Percentiles rank a stretch among this genome's conserved stretches.
Evolutionary conservation across 2,888 invertebrate genomes (phyloP).

Genomic region (Pollenia angustigena): DNA sequence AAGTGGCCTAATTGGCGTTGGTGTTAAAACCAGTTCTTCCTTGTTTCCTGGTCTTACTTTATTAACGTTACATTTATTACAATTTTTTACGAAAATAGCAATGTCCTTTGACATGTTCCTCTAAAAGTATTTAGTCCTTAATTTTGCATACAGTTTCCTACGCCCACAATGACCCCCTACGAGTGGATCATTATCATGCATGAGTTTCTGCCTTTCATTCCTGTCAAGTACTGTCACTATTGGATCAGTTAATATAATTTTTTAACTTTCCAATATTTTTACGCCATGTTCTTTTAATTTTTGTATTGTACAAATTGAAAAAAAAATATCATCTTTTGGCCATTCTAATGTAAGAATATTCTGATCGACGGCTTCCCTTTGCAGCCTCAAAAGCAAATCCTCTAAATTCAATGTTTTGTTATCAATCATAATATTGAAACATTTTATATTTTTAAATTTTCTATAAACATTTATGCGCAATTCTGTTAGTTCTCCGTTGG

Average conservation of each 20-base stretch:
- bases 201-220: constrained; percentile 9
- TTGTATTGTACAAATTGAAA: constrained; percentile 21
- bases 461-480: constrained; percentile 36
- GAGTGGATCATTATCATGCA: constrained; percentile 39
- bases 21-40: constrained; percentile 58
- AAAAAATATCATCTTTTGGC: constrained; percentile 37
- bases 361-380: neutral
- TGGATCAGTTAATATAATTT: constrained; percentile 36
- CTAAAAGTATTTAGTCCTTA: constrained; percentile 53
- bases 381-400: constrained; percentile 28
- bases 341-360: constrained; percentile 21
- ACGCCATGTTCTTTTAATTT: constrained; percentile 7
- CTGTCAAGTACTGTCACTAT: constrained; percentile 10
- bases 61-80: constrained; percentile 56
- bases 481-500: neutral
- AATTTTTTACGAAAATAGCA: constrained; percentile 43
- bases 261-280: constrained; percentile 1
- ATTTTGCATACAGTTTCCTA: constrained; percentile 15
- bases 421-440: constrained; percentile 26
- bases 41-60: constrained; percentile 53
- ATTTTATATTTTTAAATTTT: constrained; percentile 17
- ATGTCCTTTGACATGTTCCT: constrained; percentile 36
- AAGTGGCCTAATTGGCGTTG: constrained; percentile 61
- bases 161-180: constrained; percentile 36
- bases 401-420: constrained; percentile 47